Percentiles rank a stretch among this genome's conserved stretches.
phyloP scores from a whole-genome alignment of 2,888 invertebrate species.

The Dascillus cervinus region DNA sequence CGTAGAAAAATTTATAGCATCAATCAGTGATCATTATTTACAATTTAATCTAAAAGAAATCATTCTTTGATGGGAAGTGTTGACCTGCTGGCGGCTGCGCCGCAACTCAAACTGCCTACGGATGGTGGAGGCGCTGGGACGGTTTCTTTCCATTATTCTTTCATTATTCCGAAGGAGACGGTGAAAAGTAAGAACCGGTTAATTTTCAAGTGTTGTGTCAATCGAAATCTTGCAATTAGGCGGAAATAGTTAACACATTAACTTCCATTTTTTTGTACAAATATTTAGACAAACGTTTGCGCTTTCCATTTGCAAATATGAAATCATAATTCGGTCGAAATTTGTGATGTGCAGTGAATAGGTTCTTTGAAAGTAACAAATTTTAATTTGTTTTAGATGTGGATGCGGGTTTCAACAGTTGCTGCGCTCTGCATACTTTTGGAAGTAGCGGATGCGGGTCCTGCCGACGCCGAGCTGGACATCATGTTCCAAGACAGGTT shows the following conservation, averaged over 20 bases:
- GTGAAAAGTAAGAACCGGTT: no score
- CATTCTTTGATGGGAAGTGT: slow-evolving; percentile 23
- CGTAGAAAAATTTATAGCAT: slow-evolving; percentile 31
- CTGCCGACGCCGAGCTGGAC: slow-evolving; percentile 42
- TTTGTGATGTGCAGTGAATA: no score
- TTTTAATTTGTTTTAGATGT: slow-evolving; percentile 20
- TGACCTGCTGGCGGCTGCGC: slow-evolving; percentile 26
- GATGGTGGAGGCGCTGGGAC: slow-evolving; percentile 24
- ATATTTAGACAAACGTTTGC: no score
- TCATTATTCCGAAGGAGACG: no score
- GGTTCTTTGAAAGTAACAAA: no score
- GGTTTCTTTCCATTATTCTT: slow-evolving; percentile 24
- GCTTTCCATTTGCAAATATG: no score
- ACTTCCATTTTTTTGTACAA: no score
- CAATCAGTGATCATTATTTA: slow-evolving; percentile 34
- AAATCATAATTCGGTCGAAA: no score
- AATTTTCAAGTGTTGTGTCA: no score
- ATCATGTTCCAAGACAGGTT: slow-evolving; percentile 44
- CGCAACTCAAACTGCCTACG: slow-evolving; percentile 16
- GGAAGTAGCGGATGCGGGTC: slow-evolving; percentile 27
- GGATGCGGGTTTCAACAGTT: slow-evolving; percentile 33
- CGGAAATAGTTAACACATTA: no score
- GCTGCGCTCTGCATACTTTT: slow-evolving; percentile 36
- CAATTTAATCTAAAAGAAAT: slow-evolving; percentile 32
- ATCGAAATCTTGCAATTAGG: no score